Base-by-base conservation (phyloP, 2,113 vertebrate genomes). In the Noturus placidus region DNA sequence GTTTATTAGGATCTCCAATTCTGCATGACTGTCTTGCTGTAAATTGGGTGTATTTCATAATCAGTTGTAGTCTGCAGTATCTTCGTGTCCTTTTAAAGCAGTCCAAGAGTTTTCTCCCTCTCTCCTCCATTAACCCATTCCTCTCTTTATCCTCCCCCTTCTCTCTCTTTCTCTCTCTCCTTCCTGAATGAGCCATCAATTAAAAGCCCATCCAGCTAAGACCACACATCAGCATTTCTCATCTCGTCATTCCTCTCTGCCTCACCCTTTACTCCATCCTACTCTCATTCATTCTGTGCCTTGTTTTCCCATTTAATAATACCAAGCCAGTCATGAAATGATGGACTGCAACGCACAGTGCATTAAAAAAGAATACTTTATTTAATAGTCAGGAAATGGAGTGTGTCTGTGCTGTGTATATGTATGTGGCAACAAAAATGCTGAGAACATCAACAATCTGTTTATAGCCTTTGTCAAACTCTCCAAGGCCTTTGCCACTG, bases 141-240 rank as follows among this genome's bases (percentile, higher is more conserved):
- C 90, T 89, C 90, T 90, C 89, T 89, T 89, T 90, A 86, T 88
- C 33, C 54, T 89, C n/a, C 46, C 19, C 83, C 42, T 42, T 72
- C 77, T 85, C 33, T 82, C 54, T 17, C 50, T 33, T 52, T 86
- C 89, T 81, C 85, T 88, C 88, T 90, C 65, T 84, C 72, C 88
- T 89, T 91, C 77, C 91, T 90, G 93, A 93, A 92, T 86, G n/a
- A 93, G 93, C 91, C 91, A 95, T 95, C 95, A 94, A 95, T 95
- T 95, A 94, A 93, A 89, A 81, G 85, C 91, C 93, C 90, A 92
- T 94, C 92, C 90, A 86, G 91, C 89, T 38, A 86, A 77, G 79
- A 57, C 83, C 65, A 87, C 50, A 14, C 30, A 86, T 95, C 94
- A 95, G 95, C 95, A 92, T 89, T 95, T 93, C 92, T 83, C 87